Evolutionary conservation across 2,113 vertebrate genomes (phyloP).

Genomic region (Nothocercus nigrocapillus): DNA sequence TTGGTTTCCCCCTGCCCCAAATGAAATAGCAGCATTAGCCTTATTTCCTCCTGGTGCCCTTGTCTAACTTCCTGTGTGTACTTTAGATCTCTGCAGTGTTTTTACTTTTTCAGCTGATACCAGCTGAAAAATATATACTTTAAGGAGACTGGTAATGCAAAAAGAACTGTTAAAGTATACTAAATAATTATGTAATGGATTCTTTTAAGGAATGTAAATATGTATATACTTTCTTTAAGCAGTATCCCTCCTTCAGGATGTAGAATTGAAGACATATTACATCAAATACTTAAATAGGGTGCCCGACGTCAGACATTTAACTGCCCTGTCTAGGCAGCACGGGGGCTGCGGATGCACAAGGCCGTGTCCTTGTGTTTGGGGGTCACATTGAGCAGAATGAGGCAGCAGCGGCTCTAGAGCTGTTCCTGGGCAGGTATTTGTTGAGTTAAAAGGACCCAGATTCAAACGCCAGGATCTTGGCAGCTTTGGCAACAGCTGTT

Average conservation of each 20-base stretch:
- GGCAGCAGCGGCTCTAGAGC: neutral
- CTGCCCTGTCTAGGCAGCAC: neutral
- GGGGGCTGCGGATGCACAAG: neutral
- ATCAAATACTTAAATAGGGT: neutral
- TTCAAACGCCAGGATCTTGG: neutral
- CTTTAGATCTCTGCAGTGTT: slow-evolving; percentile 1
- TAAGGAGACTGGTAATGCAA: neutral
- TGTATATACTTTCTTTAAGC: neutral
- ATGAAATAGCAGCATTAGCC: neutral
- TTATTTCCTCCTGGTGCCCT: neutral
- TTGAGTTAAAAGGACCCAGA: neutral
- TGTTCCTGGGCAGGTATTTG: neutral
- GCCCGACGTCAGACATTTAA: neutral
- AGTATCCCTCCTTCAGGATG: neutral
- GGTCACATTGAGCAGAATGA: neutral
- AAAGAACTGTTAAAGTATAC: neutral
- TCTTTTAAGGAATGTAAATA: slow-evolving; percentile 34
- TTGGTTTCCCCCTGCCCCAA: neutral
- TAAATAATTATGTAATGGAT: slow-evolving; percentile 26
- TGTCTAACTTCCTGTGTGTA: neutral
- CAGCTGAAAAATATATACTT: neutral
- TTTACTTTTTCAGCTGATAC: neutral
- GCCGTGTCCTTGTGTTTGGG: neutral
- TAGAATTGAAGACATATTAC: slow-evolving; percentile 19
- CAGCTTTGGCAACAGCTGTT: neutral